Conservation (phyloP, 2,888 invertebrate genomes). For the Celastrina argiolus region DNA sequence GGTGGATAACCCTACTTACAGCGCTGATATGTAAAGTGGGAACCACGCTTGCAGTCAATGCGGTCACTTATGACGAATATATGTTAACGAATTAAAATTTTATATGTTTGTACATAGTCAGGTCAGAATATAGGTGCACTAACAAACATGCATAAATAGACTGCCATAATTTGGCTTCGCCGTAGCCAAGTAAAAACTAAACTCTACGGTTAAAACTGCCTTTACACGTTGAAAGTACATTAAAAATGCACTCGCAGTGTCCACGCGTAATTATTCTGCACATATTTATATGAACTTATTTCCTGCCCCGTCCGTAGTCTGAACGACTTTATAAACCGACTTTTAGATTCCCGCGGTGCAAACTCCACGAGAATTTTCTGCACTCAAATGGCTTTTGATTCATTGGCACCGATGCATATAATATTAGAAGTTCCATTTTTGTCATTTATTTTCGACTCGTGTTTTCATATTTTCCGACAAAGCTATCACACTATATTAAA, state of each 20-base stretch:
- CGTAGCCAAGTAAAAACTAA: too few relatives aligned
- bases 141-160: too few relatives aligned
- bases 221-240: neutral
- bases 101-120: too few relatives aligned
- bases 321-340: neutral
- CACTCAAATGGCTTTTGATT: slow-evolving; percentile 13
- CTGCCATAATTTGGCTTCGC: too few relatives aligned
- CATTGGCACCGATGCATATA: slow-evolving; percentile 14
- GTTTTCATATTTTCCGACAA: neutral
- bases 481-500: too few relatives aligned
- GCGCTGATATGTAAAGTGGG: too few relatives aligned
- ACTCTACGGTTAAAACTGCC: too few relatives aligned
- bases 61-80: too few relatives aligned
- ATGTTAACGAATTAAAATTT: too few relatives aligned
- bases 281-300: neutral
- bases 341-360: slow-evolving; percentile 6
- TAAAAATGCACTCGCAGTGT: neutral
- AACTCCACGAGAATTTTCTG: neutral
- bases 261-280: neutral
- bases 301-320: neutral
- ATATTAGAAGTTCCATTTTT: slow-evolving; percentile 15
- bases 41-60: too few relatives aligned
- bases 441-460: neutral
- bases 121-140: too few relatives aligned
- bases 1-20: too few relatives aligned